Percentiles rank a stretch among this genome's conserved stretches.
Evolutionary conservation across 2,888 invertebrate species (phyloP).

Genomic region (Caenorhabditis zanzibari): DNA sequence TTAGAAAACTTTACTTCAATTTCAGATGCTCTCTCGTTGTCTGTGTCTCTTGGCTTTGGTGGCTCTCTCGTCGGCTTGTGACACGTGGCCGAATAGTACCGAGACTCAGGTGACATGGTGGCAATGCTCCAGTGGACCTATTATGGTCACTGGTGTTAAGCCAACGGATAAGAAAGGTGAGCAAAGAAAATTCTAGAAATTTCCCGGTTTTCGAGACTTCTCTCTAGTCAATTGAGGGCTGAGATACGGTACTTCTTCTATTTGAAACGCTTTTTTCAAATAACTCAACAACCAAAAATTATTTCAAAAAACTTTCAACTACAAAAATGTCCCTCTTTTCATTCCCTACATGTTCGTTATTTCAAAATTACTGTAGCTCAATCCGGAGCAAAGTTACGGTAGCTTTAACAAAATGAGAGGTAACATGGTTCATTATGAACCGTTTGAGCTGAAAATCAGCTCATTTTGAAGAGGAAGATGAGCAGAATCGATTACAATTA

Average conservation of each 20-base stretch:
- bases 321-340: not conserved
- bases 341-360: not conserved
- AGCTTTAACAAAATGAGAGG: not conserved
- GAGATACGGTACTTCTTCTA: too few relatives aligned
- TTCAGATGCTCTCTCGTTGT: slow-evolving; percentile 42
- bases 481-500: too few relatives aligned
- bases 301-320: not conserved
- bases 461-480: not conserved
- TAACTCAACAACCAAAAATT: not conserved
- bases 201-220: too few relatives aligned
- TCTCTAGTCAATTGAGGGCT: not conserved
- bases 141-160: slow-evolving; percentile 54
- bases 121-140: slow-evolving; percentile 65
- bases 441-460: not conserved
- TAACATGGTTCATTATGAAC: not conserved
- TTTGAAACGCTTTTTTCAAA: too few relatives aligned
- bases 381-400: not conserved
- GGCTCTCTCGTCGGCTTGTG: slow-evolving; percentile 47
- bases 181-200: not conserved
- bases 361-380: not conserved
- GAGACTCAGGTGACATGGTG: slow-evolving; percentile 69
- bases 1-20: not conserved
- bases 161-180: slow-evolving; percentile 63
- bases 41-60: slow-evolving; percentile 29
- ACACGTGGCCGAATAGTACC: slow-evolving; percentile 68